Evolutionary conservation across 2,888 invertebrate genomes (phyloP).

Genomic region (Ceraclea dissimilis): DNA sequence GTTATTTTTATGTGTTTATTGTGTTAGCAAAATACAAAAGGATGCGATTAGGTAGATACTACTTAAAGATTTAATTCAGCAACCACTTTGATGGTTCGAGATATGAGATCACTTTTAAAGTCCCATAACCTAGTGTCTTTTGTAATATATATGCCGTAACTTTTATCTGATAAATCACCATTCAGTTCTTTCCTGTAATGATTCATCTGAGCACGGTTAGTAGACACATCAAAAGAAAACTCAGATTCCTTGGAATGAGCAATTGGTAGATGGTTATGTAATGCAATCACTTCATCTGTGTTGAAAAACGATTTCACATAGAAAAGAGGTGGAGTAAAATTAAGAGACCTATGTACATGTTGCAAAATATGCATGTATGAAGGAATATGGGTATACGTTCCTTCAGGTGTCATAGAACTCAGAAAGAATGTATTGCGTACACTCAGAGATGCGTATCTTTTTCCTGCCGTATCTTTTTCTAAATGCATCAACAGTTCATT

Average conservation of each 20-base stretch:
- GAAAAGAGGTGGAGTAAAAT: constrained; percentile 86
- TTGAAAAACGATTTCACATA: constrained; percentile 93
- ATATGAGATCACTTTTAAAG: background rate
- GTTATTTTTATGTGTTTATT: too few relatives aligned
- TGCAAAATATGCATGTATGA: constrained; percentile 89
- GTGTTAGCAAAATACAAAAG: too few relatives aligned
- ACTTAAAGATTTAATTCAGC: background rate
- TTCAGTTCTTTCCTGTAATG: background rate
- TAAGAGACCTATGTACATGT: constrained; percentile 81
- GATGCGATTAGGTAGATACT: too few relatives aligned
- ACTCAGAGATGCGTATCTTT: background rate
- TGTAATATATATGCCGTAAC: background rate
- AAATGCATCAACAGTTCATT: constrained; percentile 28
- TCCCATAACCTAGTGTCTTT: background rate
- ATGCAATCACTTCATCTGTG: constrained; percentile 76
- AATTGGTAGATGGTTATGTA: constrained; percentile 88
- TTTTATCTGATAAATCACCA: constrained; percentile 55
- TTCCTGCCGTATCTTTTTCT: background rate
- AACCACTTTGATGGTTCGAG: background rate
- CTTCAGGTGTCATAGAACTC: constrained; percentile 72
- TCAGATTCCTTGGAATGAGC: constrained; percentile 29
- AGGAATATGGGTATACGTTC: constrained; percentile 71
- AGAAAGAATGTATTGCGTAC: background rate
- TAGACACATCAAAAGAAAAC: background rate
- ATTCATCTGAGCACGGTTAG: background rate